Percentiles rank a stretch among this genome's conserved stretches.
phyloP scores from a whole-genome alignment of 2,797 vertebrate species.

The Arrhamphus sclerolepis region DNA sequence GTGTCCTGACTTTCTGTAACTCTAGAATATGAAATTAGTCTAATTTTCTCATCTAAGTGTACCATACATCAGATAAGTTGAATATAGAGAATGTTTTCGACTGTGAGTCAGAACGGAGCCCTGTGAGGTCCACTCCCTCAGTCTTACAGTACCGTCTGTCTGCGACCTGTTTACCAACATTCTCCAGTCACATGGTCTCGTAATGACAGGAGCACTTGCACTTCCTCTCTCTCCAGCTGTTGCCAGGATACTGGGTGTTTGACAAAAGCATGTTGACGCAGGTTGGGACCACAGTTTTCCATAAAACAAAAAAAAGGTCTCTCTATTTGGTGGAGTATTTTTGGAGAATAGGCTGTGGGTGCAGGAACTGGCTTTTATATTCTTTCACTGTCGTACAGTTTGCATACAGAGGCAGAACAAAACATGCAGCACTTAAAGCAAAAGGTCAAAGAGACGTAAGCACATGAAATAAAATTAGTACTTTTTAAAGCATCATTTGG shows the following conservation, averaged over 20 bases:
- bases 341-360: conserved; percentile 36
- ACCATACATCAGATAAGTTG: no score
- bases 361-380: conserved; percentile 55
- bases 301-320: conserved; percentile 14
- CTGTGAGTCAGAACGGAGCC: neutral
- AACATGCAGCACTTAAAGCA: conserved; percentile 2
- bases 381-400: conserved; percentile 25
- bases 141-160: neutral
- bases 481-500: neutral
- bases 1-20: no score
- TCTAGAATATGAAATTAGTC: no score
- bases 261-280: conserved; percentile 75
- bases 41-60: no score
- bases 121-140: neutral
- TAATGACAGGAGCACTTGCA: conserved; percentile 49
- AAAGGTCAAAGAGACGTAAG: neutral
- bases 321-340: conserved; percentile 38
- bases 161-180: conserved; percentile 69
- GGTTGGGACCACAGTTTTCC: conserved; percentile 51
- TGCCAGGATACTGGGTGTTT: conserved; percentile 70
- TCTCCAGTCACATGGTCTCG: conserved; percentile 59
- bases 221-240: conserved; percentile 57
- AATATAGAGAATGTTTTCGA: neutral
- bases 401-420: conserved; percentile 9
- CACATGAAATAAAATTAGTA: neutral